Base-by-base conservation (phyloP, 2,113 vertebrate species). In the Siphamia tubifer region DNA sequence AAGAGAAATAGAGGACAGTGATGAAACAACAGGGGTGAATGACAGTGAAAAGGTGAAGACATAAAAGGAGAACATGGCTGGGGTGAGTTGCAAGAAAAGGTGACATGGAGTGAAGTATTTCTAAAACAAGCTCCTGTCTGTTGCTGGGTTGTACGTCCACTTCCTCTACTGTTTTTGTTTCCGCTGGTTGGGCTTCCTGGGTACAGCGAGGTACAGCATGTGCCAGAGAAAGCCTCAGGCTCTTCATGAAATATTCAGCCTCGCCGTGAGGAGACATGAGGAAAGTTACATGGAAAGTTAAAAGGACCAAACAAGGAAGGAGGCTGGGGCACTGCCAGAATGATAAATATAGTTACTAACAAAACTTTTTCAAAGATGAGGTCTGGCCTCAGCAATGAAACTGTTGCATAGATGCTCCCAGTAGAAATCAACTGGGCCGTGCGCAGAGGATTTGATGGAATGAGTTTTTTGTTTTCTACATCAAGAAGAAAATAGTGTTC, bases 191-290 rank as follows among this genome's bases (percentile, higher is more conserved):
- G 55, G 54, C 77, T 68, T 82, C 66, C 73, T 69, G 63, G 68
- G 68, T 76, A 68, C 82, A 61, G 64, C 6, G 31, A 75, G 77
- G 67, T 79, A 44, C 76, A 68, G 80, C 66, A 10, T 74, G 77
- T 86, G 79, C 74, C 77, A 74, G 71, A 75, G 58, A 82, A 74
- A 68, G 87, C 91, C 90, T 87, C 64, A 8, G 86, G 92, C 88
- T 53, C 64, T 69, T 75, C 44, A 86, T 92, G 74, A 90, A 91
- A 92, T 87, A 92, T 92, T 81, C 35, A 91, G 87, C 74, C 62
- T 81, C 3, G 83, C 90, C 77, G 56, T 68, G 77, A 89, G 91
- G 86, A 75, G 81, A 90, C 87, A 88, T 61, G 69, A 80, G 79
- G 80, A 86, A 85, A 89, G 68, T 72, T 78, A 75, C 82, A 84